Evolutionary conservation across 2,888 invertebrate genomes (phyloP).

Genomic region (Tenthredo mesomela): DNA sequence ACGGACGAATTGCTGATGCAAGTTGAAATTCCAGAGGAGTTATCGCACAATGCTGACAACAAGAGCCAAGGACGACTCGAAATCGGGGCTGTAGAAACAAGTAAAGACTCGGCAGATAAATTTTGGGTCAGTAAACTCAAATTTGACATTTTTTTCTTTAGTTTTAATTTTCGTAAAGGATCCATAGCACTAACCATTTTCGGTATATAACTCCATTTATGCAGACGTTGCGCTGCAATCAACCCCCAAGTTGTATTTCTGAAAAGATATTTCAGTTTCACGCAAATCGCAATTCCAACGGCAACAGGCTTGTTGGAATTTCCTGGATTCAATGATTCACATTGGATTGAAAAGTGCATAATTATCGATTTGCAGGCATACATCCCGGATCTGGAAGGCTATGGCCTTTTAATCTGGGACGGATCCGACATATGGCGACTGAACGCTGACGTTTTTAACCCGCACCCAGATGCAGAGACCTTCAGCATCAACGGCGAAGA

Average conservation of each 20-base stretch:
- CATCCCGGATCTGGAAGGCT: conserved; percentile 61
- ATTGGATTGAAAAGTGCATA: not conserved
- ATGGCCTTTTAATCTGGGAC: conserved; percentile 60
- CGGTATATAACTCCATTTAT: no score
- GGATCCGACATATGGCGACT: conserved; percentile 59
- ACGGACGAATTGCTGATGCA: conserved; percentile 74
- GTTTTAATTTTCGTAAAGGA: no score
- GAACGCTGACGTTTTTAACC: conserved; percentile 56
- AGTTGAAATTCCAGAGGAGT: conserved; percentile 59
- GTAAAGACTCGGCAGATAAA: conserved; percentile 52
- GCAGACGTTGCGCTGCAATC: no score
- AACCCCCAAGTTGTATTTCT: no score
- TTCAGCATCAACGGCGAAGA: conserved; percentile 78
- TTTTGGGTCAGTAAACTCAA: conserved; percentile 60
- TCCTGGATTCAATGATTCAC: not conserved
- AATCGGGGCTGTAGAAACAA: conserved; percentile 64
- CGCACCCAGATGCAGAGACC: conserved; percentile 52
- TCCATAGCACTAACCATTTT: no score
- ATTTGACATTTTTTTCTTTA: no score
- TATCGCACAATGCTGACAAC: conserved; percentile 58
- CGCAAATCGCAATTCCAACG: not conserved
- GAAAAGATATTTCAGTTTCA: no score
- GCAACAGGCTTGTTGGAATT: not conserved
- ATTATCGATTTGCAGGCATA: conserved; percentile 59
- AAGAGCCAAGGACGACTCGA: no score